Conservation (phyloP, 1,140 invertebrate species). For the Halyomorpha halys region DNA sequence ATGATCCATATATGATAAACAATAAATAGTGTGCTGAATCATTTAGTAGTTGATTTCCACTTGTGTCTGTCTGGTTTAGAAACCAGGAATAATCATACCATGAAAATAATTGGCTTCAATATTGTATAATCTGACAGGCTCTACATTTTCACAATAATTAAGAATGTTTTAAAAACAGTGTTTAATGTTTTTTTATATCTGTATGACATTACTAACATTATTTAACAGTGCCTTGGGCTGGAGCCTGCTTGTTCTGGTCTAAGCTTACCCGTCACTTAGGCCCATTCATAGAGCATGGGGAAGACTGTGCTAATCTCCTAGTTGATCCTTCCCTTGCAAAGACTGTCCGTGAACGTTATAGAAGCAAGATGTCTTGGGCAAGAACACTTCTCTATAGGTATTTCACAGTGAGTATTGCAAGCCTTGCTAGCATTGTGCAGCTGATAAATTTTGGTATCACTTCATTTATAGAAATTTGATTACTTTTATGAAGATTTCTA, state of each 20-base stretch:
- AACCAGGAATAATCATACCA: too few relatives aligned
- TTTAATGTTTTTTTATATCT: not conserved
- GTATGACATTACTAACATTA: not conserved
- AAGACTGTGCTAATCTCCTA: not conserved
- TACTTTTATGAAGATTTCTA: too few relatives aligned
- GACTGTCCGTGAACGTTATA: constrained; percentile 4
- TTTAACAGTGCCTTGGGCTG: constrained; percentile 47
- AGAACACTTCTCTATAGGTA: constrained; percentile 22
- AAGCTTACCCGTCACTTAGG: constrained; percentile 50
- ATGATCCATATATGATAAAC: too few relatives aligned
- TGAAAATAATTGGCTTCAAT: too few relatives aligned
- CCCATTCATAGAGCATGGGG: constrained; percentile 43
- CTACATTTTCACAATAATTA: too few relatives aligned
- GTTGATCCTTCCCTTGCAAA: not conserved
- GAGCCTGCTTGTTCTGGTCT: constrained; percentile 55
- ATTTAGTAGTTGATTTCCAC: too few relatives aligned
- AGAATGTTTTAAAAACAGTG: too few relatives aligned
- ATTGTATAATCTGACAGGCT: too few relatives aligned
- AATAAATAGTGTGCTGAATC: too few relatives aligned
- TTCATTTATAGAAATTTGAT: too few relatives aligned
- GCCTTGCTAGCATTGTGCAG: not conserved
- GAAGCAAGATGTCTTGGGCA: not conserved
- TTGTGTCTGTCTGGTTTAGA: too few relatives aligned
- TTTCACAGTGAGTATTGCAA: constrained; percentile 21
- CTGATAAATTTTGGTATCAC: not conserved